Evolutionary conservation across 1,140 invertebrate species (phyloP).

Genomic region (Aradophagus sp.): DNA sequence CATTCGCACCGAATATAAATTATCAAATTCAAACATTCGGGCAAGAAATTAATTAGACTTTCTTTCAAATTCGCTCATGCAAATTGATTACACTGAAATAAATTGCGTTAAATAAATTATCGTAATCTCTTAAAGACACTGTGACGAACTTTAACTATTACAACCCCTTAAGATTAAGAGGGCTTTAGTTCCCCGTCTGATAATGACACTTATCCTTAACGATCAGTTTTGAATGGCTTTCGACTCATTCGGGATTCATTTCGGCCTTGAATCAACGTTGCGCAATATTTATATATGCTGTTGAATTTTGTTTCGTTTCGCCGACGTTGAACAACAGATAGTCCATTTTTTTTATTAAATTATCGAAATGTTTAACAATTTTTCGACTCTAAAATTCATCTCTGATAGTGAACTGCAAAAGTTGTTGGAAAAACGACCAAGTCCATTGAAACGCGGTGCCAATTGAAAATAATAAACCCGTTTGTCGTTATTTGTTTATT

Average conservation of each 20-base stretch:
- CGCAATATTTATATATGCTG: constrained; percentile 10
- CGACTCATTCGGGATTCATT: constrained; percentile 48
- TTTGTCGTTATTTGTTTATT: constrained; percentile 34
- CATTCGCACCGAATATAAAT: no score
- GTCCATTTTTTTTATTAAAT: no score
- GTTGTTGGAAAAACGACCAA: neutral
- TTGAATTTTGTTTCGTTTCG: constrained; percentile 8
- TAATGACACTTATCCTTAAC: constrained; percentile 56
- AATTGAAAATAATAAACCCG: constrained; percentile 26
- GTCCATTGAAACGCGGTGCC: constrained; percentile 15
- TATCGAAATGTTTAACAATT: no score
- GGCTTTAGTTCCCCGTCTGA: constrained; percentile 42
- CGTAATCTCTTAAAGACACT: constrained; percentile 40
- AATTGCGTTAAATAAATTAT: constrained; percentile 43
- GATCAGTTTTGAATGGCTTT: constrained; percentile 52
- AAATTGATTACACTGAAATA: constrained; percentile 27
- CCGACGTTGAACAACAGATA: neutral
- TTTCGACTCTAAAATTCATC: no score
- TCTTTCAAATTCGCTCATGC: no score
- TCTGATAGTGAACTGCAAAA: no score
- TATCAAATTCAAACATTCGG: no score
- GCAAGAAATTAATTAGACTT: no score
- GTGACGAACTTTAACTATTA: constrained; percentile 56
- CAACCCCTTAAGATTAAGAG: constrained; percentile 54
- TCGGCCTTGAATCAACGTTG: constrained; percentile 25